phyloP scores from a whole-genome alignment of 2,113 vertebrate genomes.

The Heterotilapia buettikoferi region DNA sequence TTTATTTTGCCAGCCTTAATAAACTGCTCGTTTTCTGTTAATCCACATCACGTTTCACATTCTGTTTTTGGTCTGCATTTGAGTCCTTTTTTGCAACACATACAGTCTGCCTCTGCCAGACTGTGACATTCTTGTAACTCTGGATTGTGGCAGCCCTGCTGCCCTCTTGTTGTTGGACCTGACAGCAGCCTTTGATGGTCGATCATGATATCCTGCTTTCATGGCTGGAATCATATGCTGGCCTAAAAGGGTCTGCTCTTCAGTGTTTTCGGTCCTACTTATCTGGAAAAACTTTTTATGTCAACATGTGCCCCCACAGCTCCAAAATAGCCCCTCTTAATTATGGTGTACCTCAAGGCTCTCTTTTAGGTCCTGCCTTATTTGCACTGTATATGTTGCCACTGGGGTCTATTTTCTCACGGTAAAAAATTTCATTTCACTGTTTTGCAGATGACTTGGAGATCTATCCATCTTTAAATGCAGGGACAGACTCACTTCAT shows the following conservation, averaged over 20 bases:
- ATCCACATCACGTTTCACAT: fast-evolving
- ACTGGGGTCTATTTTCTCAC: background rate
- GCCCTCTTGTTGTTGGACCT: background rate
- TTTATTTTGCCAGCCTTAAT: no score
- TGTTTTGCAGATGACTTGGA: background rate
- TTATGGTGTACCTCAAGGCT: background rate
- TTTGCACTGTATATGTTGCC: background rate
- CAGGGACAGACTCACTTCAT: fast-evolving
- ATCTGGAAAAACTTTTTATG: background rate
- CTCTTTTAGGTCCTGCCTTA: background rate
- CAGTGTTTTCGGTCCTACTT: fast-evolving
- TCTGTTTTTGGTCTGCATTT: background rate
- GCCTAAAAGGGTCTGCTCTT: background rate
- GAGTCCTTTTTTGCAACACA: background rate
- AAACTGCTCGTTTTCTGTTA: fast-evolving
- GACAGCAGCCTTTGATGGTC: background rate
- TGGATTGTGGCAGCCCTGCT: background rate
- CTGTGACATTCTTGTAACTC: background rate
- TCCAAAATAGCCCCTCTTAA: background rate
- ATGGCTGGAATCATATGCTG: background rate
- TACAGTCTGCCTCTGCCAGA: fast-evolving
- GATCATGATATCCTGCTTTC: background rate
- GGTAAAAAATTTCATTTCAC: fast-evolving
- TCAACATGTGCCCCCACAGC: no score
- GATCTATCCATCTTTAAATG: background rate